These are phyloP conservation scores for Syngnathoides biaculeatus DNA, from an alignment of 2,113 vertebrate species.

Conservation along the genomic window DNA sequence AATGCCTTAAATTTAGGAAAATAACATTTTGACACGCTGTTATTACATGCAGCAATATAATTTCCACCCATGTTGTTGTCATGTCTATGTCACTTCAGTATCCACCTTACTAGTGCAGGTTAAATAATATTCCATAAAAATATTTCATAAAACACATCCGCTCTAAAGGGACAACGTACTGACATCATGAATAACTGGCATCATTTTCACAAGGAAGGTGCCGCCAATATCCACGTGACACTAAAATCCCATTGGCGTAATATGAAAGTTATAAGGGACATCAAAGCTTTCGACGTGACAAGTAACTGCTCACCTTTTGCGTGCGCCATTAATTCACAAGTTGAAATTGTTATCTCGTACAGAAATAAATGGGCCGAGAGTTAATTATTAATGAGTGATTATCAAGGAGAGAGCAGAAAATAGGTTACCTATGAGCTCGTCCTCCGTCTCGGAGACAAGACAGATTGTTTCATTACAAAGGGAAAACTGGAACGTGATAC, in stretches of 20 bases:
- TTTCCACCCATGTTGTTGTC: too few relatives aligned
- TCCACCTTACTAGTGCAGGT: too few relatives aligned
- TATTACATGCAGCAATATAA: too few relatives aligned
- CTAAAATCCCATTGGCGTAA: conserved; percentile 29
- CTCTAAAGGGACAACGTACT: too few relatives aligned
- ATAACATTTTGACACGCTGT: too few relatives aligned
- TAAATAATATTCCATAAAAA: too few relatives aligned
- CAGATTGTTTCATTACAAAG: conserved; percentile 62
- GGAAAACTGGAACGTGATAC: conserved; percentile 50
- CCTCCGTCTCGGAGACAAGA: conserved; percentile 32
- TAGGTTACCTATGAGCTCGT: conserved; percentile 54
- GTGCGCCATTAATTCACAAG: conserved; percentile 33
- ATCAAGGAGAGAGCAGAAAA: conserved; percentile 62
- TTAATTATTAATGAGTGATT: conserved; percentile 70
- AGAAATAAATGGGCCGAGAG: conserved; percentile 53
- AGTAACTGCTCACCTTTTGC: background rate
- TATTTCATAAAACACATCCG: too few relatives aligned
- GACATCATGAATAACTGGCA: too few relatives aligned
- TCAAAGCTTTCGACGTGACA: background rate
- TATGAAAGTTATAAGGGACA: conserved; percentile 25
- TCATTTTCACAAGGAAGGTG: too few relatives aligned
- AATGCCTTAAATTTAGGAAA: too few relatives aligned
- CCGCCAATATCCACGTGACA: conserved; percentile 4
- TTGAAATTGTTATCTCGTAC: conserved; percentile 42
- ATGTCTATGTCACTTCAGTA: too few relatives aligned